Base-by-base conservation (phyloP, 1,140 invertebrate genomes). In the Homalodisca vitripennis region DNA sequence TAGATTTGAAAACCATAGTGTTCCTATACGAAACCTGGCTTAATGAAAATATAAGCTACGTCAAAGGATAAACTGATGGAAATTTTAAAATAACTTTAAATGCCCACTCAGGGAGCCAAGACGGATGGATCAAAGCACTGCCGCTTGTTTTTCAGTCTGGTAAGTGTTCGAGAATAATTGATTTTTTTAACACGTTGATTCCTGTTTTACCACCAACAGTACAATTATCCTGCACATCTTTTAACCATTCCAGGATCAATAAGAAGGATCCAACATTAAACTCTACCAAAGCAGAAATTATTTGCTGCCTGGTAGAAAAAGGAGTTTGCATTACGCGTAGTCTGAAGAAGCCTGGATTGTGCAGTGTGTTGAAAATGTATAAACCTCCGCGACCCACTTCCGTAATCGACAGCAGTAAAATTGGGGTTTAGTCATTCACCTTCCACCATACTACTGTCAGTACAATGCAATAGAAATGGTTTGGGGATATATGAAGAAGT, bases 401-500 rank as follows among this genome's bases (percentile, higher is more conserved):
- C 24, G 51, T 55, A 20, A 55, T 55, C 20, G 51, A 20, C 51
- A 55, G 17, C 51, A 55, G 51, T 10, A 26, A 10, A 55, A 20
- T 20, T 55, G 17, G 51, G 17, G 6, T n/a, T n/a, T n/a, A n/a
- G n/a, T n/a, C n/a, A n/a, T n/a, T n/a, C n/a, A n/a, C n/a, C n/a
- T 55, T 55, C 17, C 6, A 26, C 6, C 3, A 12, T 12, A 55
- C 51, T 20, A 55, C 22, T 55, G 51, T 20, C 51, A 55, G 51
- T 55, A 55, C 51, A 55, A 55, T 55, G 51, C 51, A 12, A 55
- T 55, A 12, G 51, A 55, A 55, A 55, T 55, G 51, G 51, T 55
- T 12, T 55, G 51, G 51, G 51, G 51, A 17, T 55, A 55, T 55
- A 55, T 55, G 20, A 55, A 55, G 20, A 55, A 55, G 20, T 55